Evolutionary conservation across 2,113 vertebrate genomes (phyloP).

Genomic region (Malurus melanocephalus): DNA sequence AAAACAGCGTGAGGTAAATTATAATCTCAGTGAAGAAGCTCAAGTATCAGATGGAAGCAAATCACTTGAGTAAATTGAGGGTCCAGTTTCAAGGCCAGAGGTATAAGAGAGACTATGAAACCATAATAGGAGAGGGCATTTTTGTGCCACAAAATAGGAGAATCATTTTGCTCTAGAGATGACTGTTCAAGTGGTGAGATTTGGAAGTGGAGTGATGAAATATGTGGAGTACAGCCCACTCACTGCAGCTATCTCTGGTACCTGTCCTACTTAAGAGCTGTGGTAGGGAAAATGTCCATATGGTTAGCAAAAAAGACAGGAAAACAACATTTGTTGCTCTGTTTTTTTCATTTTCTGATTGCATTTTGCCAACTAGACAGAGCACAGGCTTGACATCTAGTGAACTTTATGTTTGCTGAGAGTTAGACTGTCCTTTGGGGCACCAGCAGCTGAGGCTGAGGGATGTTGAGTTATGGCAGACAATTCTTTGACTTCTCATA

Average conservation of each 20-base stretch:
- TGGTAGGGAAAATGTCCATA: constrained; percentile 51
- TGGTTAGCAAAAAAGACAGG: constrained; percentile 47
- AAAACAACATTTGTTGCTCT: constrained; percentile 53
- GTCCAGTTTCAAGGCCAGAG: not conserved
- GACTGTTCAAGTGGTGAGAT: constrained; percentile 10
- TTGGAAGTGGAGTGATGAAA: constrained; percentile 42
- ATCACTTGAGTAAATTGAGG: not conserved
- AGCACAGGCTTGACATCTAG: not conserved
- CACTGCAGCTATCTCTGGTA: constrained; percentile 56
- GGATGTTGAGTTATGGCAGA: not conserved
- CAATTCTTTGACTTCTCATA: not conserved
- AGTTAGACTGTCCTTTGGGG: not conserved
- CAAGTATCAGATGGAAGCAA: not conserved
- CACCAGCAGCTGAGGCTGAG: not conserved
- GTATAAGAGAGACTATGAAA: not conserved
- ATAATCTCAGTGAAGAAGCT: not conserved
- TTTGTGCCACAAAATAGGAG: not conserved
- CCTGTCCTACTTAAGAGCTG: constrained; percentile 60
- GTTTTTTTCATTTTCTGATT: not conserved
- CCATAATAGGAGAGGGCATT: not conserved
- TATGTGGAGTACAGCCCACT: constrained; percentile 53
- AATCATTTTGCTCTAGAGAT: constrained; percentile 5
- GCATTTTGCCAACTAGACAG: not conserved
- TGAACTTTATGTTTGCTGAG: not conserved
- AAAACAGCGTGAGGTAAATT: not conserved